These are phyloP conservation scores for Junonia oenone DNA, from an alignment of 2,888 invertebrate genomes.

Conservation along the genomic window DNA sequence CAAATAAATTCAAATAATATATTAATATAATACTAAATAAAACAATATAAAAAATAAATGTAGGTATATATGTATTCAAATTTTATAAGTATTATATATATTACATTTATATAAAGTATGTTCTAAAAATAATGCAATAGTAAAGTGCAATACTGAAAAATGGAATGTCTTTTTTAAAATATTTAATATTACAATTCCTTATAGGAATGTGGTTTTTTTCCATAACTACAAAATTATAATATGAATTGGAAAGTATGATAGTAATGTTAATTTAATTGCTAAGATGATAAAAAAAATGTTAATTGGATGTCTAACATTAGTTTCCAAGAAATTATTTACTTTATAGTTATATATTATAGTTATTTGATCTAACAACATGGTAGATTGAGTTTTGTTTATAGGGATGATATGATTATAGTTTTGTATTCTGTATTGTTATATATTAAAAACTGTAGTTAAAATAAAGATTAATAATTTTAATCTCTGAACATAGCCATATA, in stretches of 20 bases:
- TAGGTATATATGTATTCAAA: not conserved
- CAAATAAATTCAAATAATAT: not conserved
- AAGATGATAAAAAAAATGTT: not conserved
- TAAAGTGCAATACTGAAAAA: conserved; percentile 26
- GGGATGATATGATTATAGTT: too few species aligned
- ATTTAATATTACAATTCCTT: conserved; percentile 17
- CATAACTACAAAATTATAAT: conserved; percentile 1
- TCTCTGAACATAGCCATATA: too few species aligned
- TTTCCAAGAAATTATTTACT: too few species aligned
- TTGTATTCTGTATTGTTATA: too few species aligned
- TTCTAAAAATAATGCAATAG: conserved; percentile 19
- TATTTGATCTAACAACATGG: not conserved
- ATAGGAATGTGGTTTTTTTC: conserved; percentile 26
- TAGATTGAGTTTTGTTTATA: not conserved
- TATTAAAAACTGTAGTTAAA: too few species aligned
- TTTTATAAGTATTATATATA: not conserved
- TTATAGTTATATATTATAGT: not conserved
- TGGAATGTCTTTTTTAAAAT: conserved; percentile 28
- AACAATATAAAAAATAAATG: not conserved
- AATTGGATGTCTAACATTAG: not conserved
- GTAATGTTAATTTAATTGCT: not conserved
- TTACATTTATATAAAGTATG: conserved; percentile 2
- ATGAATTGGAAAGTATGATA: not conserved
- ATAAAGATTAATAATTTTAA: too few species aligned
- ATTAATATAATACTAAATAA: not conserved